Evolutionary conservation across 64 coral and sea anemone species (phyloP), one percentile per base, ranked within the genome.

Genomic region (Pachyseris speciosa): DNA sequence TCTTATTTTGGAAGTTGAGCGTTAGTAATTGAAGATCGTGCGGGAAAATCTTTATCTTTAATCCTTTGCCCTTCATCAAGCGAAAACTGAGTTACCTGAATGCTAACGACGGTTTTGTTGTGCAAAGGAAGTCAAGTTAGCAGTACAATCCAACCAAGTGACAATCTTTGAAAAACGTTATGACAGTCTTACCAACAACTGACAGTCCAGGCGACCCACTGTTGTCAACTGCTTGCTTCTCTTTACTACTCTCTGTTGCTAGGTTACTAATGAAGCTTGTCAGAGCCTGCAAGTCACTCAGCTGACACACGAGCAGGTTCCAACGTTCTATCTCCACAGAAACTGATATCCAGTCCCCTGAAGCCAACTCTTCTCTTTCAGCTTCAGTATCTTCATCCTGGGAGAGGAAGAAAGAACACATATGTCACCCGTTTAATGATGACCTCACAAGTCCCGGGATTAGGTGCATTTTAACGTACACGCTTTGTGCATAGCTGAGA

Each of bases 271-370:
- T 72, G 28, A 93, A 97, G 40, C 50, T 60, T 26, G 72, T 63
- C 13, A 99, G 36, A 58, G 74, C 57, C 11, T 95, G 84, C 44
- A 99, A 74, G 66, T 99, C 97, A 40, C 72, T 86, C 37, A 99
- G 65, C 74, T 99, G 97, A 39, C 64, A 93, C 0, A 95, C 84
- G 15, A 99, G 78, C 39, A 99, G 81, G 57, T 99, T 99, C 97
- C 97, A 99, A 6, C 94, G 81, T 20, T 99, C 97, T 67, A 95
- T 95, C 42, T 99, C 97, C 6, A 99, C 86, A 15, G 97, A 99
- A 0, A 99, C 89, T 3, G 97, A 99, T 53, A 99, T 91, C 97
- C 97, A 99, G 73, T 95, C 93, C 13, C 79, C 95, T 19, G 70
- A 60, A 43, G 90, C 84, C 37, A 92, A 57, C 22, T 95, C 89